Percentiles rank a stretch among this genome's conserved stretches.
These are phyloP conservation scores for Labeo catla DNA, from an alignment of 2,113 vertebrate genomes.

Conservation along the genomic window DNA sequence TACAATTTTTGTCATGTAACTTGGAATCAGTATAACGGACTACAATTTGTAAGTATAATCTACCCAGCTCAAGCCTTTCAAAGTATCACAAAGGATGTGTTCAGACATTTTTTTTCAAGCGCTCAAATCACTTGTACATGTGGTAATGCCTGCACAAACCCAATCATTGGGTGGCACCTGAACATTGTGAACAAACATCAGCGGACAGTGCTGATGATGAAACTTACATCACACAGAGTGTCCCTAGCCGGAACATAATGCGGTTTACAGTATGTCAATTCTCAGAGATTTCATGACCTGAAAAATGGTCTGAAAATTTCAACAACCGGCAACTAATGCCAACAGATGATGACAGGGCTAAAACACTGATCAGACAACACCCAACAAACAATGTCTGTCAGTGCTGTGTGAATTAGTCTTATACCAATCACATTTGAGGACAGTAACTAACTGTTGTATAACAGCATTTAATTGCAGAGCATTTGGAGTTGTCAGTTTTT, in stretches of 20 bases:
- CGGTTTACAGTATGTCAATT: no score
- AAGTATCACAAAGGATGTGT: background rate
- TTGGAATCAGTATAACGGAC: no score
- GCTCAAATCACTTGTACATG: background rate
- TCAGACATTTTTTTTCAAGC: background rate
- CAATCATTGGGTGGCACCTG: background rate
- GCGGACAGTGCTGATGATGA: background rate
- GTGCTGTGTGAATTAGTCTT: background rate
- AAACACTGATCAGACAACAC: no score
- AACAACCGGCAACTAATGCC: no score
- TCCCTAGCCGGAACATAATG: background rate
- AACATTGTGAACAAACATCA: background rate
- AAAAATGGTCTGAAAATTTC: no score
- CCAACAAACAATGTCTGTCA: background rate
- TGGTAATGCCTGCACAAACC: background rate
- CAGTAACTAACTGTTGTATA: background rate
- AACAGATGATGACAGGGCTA: no score
- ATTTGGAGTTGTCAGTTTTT: constrained; percentile 1
- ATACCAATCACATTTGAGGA: background rate
- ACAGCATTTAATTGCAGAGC: background rate
- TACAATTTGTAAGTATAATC: no score
- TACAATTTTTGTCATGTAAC: no score
- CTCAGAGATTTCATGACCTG: no score
- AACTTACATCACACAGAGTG: background rate
- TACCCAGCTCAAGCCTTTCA: background rate